Evolutionary conservation across 1,140 invertebrate species (phyloP).

Genomic region (Lordiphosa stackelbergi): DNA sequence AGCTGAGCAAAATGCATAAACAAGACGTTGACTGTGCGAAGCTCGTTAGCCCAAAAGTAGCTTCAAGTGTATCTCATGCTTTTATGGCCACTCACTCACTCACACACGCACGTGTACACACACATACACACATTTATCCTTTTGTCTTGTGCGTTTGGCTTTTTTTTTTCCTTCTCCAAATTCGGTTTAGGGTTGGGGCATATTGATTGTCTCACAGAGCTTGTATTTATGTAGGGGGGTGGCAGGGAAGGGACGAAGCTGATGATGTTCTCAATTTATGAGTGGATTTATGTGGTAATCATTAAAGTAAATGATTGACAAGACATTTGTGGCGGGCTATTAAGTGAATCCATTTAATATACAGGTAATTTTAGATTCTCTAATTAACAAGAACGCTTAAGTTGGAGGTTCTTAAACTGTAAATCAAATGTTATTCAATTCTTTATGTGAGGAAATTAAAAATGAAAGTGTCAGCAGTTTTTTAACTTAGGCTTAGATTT

Average conservation of each 20-base stretch:
- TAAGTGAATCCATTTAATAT: conserved; percentile 8
- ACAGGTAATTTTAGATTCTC: background rate
- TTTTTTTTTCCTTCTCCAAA: conserved; percentile 4
- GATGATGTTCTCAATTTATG: conserved; percentile 27
- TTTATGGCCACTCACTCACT: conserved; percentile 19
- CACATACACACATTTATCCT: conserved; percentile 14
- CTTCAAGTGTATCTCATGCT: conserved; percentile 58
- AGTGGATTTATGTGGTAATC: conserved; percentile 43
- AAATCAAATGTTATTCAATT: too few relatives aligned
- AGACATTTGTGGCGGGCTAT: conserved; percentile 34
- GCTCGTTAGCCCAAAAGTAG: conserved; percentile 68
- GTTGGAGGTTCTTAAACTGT: too few relatives aligned
- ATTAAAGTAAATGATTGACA: conserved; percentile 40
- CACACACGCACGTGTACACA: conserved; percentile 6
- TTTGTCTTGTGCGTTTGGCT: conserved; percentile 30
- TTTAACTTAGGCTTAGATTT: too few relatives aligned
- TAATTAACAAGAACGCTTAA: background rate
- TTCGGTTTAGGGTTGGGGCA: conserved; percentile 30
- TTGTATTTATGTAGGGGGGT: conserved; percentile 1
- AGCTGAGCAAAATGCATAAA: conserved; percentile 46
- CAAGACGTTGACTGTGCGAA: conserved; percentile 49
- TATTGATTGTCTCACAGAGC: conserved; percentile 43
- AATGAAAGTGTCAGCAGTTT: too few relatives aligned
- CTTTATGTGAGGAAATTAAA: too few relatives aligned
- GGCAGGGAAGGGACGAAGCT: background rate